Evolutionary conservation across 2,797 vertebrate species (phyloP).

Genomic region (Gallirallus australis): DNA sequence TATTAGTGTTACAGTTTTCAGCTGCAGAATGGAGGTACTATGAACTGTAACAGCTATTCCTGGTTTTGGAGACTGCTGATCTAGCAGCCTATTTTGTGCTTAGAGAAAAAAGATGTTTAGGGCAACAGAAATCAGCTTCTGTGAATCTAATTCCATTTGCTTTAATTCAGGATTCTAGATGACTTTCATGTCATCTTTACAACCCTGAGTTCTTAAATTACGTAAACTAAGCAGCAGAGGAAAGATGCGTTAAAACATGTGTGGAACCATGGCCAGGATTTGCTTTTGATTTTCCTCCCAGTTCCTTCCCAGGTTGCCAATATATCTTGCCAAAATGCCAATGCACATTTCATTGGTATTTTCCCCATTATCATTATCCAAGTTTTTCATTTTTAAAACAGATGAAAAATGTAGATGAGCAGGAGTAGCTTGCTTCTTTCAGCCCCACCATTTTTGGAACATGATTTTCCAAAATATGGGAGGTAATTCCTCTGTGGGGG

Average conservation of each 20-base stretch:
- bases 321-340: no score
- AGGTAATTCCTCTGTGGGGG: background rate
- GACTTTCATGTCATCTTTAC: background rate
- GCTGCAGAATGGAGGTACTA: background rate
- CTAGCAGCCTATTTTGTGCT: background rate
- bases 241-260: background rate
- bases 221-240: background rate
- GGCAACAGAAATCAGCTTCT: background rate
- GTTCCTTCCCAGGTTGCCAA: background rate
- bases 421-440: background rate
- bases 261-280: background rate
- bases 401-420: background rate
- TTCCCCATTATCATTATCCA: background rate
- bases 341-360: background rate
- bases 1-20: background rate
- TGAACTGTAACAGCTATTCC: background rate
- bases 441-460: background rate
- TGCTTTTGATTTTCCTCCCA: background rate
- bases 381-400: background rate
- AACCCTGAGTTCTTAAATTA: background rate
- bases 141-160: background rate
- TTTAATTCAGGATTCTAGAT: background rate
- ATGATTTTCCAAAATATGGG: background rate
- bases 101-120: background rate
- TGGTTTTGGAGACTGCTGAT: background rate